These are phyloP conservation scores for Gymnarchus niloticus DNA, from an alignment of 2,113 vertebrate genomes.

Conservation along the genomic window DNA sequence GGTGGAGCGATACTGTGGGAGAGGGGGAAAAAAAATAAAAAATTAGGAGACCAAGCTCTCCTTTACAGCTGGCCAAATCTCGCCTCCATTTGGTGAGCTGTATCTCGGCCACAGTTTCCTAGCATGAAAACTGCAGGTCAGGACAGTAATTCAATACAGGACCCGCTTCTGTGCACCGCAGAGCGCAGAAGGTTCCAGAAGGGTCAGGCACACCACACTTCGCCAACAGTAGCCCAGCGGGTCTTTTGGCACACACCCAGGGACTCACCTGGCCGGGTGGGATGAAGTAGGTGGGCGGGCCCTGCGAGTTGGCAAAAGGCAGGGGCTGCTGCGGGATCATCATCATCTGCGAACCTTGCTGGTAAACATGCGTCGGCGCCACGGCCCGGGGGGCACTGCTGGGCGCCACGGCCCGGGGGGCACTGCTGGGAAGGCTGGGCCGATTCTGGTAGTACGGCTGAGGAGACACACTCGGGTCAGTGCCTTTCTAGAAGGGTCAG, in stretches of 20 bases:
- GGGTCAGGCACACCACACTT: constrained; percentile 20
- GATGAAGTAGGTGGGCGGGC: constrained; percentile 79
- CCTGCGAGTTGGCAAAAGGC: constrained; percentile 81
- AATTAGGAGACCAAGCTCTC: neutral
- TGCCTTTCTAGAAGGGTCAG: neutral
- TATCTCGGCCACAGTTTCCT: neutral
- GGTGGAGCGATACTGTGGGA: constrained; percentile 75
- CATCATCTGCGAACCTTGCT: constrained; percentile 90
- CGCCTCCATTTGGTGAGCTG: no score
- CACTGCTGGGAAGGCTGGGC: constrained; percentile 74
- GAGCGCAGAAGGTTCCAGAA: constrained; percentile 30
- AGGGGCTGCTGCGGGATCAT: constrained; percentile 89
- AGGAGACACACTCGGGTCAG: constrained; percentile 36
- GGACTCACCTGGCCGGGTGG: constrained; percentile 78
- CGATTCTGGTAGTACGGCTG: constrained; percentile 89
- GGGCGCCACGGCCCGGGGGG: constrained; percentile 76
- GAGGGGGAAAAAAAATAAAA: neutral
- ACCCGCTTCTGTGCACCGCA: neutral
- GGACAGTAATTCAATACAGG: neutral
- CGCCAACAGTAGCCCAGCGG: no score
- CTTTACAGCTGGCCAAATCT: neutral
- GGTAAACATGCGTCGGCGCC: constrained; percentile 87
- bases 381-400: constrained; percentile 79
- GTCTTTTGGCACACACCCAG: neutral
- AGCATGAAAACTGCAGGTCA: neutral